Evolutionary conservation across 1,140 invertebrate genomes (phyloP), one percentile per base, ranked within the genome.

Genomic region (Palaemon carinicauda): DNA sequence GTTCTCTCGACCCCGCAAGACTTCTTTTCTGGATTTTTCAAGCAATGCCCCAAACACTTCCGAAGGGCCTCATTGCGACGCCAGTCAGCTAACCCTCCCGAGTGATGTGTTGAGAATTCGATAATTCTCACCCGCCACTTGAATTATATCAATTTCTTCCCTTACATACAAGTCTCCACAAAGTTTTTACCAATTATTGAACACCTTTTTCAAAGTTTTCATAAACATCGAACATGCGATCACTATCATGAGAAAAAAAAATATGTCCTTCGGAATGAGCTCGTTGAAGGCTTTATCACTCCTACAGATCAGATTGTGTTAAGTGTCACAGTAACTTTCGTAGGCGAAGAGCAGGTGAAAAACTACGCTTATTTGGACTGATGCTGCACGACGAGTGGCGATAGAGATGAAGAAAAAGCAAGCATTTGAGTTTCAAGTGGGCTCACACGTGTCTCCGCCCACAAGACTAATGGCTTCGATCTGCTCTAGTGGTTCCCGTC

Each of bases 391-490:
- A 77, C 31, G 77, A 86, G 84, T 86, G 84, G 73, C 84, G 84
- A 86, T 86, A 80, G 84, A 86, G 50, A 51, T 65, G 73, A 78
- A 86, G 84, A 86, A 86, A 86, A 86, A 86, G 84, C 84, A 54
- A 86, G 84, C 84, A 86, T 86, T 86, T 80, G 84, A 86, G 75
- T 69, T 78, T 80, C 77, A 86, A 86, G 84, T 86, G 84, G 82
- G 65, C 56, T 50, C 60, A 69, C 84, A 41, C 84, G 73, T 86
- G 71, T 86, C 84, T 65, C 84, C 84, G 84, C 84, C 84, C 77
- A 86, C 84, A 80, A 86, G 77, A 86, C 77, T 80, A 86, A 86
- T 86, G 84, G 84, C 84, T 80, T 86, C 84, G 84, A 86, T 86
- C 84, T 71, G 77, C 77, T 80, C 27, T 27, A 77, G 31, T 27